Conservation (phyloP, 2,113 vertebrate species). For the Gymnocephalus cernua region DNA sequence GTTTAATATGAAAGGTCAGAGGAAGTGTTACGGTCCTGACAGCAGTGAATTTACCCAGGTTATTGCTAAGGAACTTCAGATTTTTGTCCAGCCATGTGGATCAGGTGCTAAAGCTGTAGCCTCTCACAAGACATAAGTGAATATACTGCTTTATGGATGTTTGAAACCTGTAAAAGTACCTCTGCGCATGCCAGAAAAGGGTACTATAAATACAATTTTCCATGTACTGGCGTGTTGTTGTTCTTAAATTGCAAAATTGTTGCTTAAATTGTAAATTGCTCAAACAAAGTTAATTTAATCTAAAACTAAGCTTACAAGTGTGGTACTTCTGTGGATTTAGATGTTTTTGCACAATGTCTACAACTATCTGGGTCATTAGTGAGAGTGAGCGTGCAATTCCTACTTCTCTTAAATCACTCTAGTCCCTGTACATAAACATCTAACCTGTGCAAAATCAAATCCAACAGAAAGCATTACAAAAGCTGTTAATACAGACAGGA, state of each 20-base stretch:
- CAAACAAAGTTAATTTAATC: background rate
- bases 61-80: background rate
- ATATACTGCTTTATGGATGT: background rate
- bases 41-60: background rate
- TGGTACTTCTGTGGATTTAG: slow-evolving; percentile 6
- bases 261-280: too few relatives aligned
- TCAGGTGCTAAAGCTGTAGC: background rate
- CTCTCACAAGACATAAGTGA: background rate
- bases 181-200: slow-evolving; percentile 11
- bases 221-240: background rate
- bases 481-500: slow-evolving; percentile 41
- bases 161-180: slow-evolving; percentile 3
- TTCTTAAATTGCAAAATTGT: slow-evolving; percentile 16
- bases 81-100: slow-evolving; percentile 2
- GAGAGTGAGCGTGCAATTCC: slow-evolving; percentile 31
- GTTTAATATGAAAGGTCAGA: background rate
- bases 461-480: slow-evolving; percentile 15
- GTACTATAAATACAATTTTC: slow-evolving; percentile 20
- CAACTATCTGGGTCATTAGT: slow-evolving; percentile 7
- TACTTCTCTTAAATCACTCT: slow-evolving; percentile 27
- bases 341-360: background rate
- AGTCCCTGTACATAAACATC: background rate
- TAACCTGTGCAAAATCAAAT: slow-evolving; percentile 6
- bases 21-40: background rate
- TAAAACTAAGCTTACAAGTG: background rate